These are phyloP conservation scores for Eupeodes luniger DNA, from an alignment of 2,888 invertebrate genomes.

Conservation along the genomic window DNA sequence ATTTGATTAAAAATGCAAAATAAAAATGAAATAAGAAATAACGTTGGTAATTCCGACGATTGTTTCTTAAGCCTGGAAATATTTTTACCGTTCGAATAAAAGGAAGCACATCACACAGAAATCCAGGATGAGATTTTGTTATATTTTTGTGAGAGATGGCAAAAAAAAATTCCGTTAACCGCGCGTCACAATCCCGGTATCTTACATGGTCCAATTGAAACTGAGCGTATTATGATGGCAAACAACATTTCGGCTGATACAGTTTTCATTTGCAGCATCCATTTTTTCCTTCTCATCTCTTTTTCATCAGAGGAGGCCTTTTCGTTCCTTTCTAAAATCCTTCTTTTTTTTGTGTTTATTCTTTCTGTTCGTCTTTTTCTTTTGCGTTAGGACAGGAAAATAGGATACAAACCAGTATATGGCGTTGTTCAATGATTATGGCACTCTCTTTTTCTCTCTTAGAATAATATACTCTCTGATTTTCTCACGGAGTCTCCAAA, in stretches of 20 bases:
- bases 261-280: constrained; percentile 73
- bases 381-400: constrained; percentile 63
- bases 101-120: neutral
- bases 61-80: neutral
- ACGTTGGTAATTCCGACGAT: neutral
- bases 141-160: constrained; percentile 14
- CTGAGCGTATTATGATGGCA: constrained; percentile 74
- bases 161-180: constrained; percentile 47
- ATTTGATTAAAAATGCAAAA: constrained; percentile 26
- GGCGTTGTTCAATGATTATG: constrained; percentile 34
- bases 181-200: constrained; percentile 73
- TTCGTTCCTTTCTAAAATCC: neutral
- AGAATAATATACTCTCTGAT: constrained; percentile 4
- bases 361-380: constrained; percentile 31
- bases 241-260: constrained; percentile 73
- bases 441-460: constrained; percentile 8
- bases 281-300: constrained; percentile 33
- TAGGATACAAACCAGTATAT: constrained; percentile 38
- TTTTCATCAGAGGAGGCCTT: constrained; percentile 15
- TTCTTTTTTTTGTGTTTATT: constrained; percentile 12
- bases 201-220: constrained; percentile 76
- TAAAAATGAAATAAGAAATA: neutral
- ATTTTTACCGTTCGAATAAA: neutral
- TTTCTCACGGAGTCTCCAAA: constrained; percentile 12
- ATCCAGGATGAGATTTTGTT: constrained; percentile 11